Base-by-base conservation (phyloP, 2,113 vertebrate species). In the Porphyrio hochstetteri region DNA sequence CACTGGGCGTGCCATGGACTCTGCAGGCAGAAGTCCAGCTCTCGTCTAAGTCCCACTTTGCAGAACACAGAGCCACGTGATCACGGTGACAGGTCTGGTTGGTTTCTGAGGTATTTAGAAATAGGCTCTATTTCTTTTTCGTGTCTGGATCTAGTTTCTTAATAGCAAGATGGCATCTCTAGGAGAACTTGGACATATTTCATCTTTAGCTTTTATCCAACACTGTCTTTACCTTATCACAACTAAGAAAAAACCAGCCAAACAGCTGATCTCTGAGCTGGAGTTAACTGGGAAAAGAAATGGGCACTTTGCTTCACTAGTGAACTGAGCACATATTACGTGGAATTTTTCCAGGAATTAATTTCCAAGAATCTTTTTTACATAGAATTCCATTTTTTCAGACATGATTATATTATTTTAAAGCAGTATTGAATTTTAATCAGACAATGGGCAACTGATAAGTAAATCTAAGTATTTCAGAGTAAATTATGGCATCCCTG, bases 1-100 rank as follows among this genome's bases (percentile, higher is more conserved):
- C 42, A 13, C 17, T 35, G 27, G 6, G 6, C 0, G 0, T 56
- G 53, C 18, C 65, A 13, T 13, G 40, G 27, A 7, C 7, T 25
- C 36, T 0, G 3, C 10, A 42, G 44, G 31, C 36, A 15, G 28
- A 42, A 16, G 9, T 29, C 24, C 68, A 78, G 20, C 56, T 61
- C 24, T 42, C 19, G 17, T 4, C 7, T 64, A 44, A 35, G 12
- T 21, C 16, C 48, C 63, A 25, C 53, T 65, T 31, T 63, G 36
- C 8, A 63, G 40, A 55, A 15, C 31, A 19, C 10, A 28, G 5
- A 11, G 20, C 46, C 23, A 7, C 21, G 19, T 27, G 48, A 40
- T 35, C 13, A 25, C 9, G 15, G 48, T 31, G 52, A 38, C 48
- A 68, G 28, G 12, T 71, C 70, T 72, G 36, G 60, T 1, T 55